These are phyloP conservation scores for Heliconius cydno DNA, from an alignment of 2,888 invertebrate genomes.

Conservation along the genomic window DNA sequence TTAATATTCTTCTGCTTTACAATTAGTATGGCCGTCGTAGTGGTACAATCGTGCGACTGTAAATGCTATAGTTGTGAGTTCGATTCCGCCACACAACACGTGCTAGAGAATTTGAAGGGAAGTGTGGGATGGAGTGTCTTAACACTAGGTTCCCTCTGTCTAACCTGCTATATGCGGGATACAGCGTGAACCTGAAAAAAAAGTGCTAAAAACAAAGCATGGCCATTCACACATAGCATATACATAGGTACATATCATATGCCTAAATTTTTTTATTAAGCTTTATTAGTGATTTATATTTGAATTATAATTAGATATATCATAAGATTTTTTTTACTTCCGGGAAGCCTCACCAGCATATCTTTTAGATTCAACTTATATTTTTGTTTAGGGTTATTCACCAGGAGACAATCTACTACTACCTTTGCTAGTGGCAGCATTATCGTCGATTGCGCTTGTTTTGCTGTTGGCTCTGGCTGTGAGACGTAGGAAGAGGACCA, in stretches of 20 bases:
- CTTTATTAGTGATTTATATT: constrained; percentile 2
- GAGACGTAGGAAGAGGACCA: constrained; percentile 71
- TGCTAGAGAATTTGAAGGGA: too few species aligned
- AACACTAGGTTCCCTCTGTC: too few species aligned
- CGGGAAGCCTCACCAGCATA: neutral
- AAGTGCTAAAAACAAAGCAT: neutral
- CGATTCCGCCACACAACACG: too few species aligned
- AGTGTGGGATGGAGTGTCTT: too few species aligned
- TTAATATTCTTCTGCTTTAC: neutral
- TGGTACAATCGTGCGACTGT: too few species aligned
- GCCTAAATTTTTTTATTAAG: neutral
- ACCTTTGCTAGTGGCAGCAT: constrained; percentile 80
- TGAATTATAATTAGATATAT: neutral
- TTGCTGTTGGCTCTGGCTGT: constrained; percentile 81
- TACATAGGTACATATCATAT: neutral
- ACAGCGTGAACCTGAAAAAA: neutral
- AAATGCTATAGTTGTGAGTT: too few species aligned
- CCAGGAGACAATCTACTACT: constrained; percentile 84
- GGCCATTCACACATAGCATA: too few species aligned
- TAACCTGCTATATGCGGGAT: too few species aligned
- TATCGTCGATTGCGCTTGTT: constrained; percentile 76
- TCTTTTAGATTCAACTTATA: neutral
- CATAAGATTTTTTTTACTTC: neutral
- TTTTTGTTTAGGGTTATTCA: constrained; percentile 80
- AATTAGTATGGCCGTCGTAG: too few species aligned